A percentile compares a stretch with the other conserved stretches of the same genome.
These are phyloP conservation scores for Bolinopsis microptera DNA, from an alignment of 37 sponge, comb jelly and placozoan genomes.

Conservation along the genomic window DNA sequence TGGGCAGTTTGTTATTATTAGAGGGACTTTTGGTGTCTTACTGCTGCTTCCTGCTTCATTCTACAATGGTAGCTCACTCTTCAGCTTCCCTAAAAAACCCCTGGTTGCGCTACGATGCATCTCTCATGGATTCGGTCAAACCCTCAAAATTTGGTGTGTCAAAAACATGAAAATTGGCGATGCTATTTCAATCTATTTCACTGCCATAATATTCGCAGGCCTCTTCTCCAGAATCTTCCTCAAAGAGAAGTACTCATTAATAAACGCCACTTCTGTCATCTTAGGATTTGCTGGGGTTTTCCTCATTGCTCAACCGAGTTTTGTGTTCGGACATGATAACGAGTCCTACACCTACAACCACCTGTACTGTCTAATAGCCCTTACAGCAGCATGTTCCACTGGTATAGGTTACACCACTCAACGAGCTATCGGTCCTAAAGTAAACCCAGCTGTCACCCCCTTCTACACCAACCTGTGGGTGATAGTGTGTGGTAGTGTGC, in stretches of 20 bases:
- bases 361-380: not conserved
- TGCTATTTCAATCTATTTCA: conserved; percentile 45
- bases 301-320: conserved; percentile 34
- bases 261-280: not conserved
- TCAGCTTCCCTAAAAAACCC: conserved; percentile 22
- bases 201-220: conserved; percentile 10
- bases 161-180: conserved; percentile 31
- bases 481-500: not conserved
- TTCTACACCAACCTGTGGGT: conserved; percentile 40
- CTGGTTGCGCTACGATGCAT: not conserved
- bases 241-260: conserved; percentile 21
- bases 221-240: conserved; percentile 22
- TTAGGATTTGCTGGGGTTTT: not conserved
- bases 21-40: not conserved
- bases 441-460: not conserved
- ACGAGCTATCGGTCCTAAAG: not conserved
- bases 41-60: not conserved
- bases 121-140: not conserved
- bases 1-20: not conserved
- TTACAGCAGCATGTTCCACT: not conserved
- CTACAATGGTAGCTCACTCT: not conserved
- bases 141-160: conserved; percentile 43
- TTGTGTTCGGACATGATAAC: not conserved
- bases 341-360: not conserved
- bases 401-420: not conserved